phyloP scores from a whole-genome alignment of 2,797 vertebrate genomes.

The Gadopsis bispinosus region DNA sequence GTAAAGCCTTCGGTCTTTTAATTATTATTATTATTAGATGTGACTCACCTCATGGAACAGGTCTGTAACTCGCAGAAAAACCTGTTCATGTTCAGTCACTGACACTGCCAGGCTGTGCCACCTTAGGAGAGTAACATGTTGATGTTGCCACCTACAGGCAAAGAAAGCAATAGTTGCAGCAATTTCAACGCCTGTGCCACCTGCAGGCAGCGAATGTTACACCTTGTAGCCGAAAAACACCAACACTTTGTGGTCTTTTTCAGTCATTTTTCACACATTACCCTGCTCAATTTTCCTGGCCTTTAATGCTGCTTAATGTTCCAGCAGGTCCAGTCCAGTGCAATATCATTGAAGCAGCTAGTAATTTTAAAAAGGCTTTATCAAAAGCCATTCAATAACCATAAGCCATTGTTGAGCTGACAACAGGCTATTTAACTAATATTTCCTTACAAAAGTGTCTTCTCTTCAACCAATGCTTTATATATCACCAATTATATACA shows the following conservation, averaged over 20 bases:
- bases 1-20: conserved; percentile 14
- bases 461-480: not conserved
- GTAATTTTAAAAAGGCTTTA: not conserved
- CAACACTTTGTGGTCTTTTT: not conserved
- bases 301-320: not conserved
- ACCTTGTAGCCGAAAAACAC: not conserved
- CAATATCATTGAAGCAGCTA: not conserved
- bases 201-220: not conserved
- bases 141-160: not conserved
- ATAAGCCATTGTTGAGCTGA: too few species aligned
- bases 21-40: conserved; percentile 19
- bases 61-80: not conserved
- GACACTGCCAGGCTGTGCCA: too few species aligned
- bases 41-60: not conserved
- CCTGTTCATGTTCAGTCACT: not conserved
- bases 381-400: not conserved
- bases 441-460: not conserved
- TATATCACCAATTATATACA: not conserved
- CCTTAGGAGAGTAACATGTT: not conserved
- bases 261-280: not conserved
- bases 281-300: not conserved
- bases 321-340: not conserved
- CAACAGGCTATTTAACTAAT: not conserved
- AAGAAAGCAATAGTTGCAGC: not conserved
- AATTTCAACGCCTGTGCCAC: not conserved